Conservation (phyloP, 2,888 invertebrate genomes). For the Acanthoscelides obtectus region DNA sequence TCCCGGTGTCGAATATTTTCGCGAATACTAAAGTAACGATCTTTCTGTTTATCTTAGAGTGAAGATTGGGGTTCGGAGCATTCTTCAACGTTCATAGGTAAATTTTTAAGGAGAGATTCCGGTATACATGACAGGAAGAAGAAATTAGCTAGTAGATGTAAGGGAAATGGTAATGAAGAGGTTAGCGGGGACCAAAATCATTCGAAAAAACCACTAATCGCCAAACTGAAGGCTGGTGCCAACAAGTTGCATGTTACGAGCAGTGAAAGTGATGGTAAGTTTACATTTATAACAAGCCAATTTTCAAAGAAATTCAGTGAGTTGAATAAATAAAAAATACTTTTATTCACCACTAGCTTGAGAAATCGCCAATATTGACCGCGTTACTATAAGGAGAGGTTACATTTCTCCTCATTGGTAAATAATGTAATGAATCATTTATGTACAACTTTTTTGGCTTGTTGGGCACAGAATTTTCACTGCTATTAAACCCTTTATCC, state of each 20-base stretch:
- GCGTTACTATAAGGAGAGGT: too few species aligned
- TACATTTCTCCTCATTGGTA: too few species aligned
- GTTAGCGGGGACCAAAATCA: slow-evolving; percentile 19
- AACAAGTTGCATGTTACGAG: slow-evolving; percentile 48
- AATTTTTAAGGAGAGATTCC: slow-evolving; percentile 60
- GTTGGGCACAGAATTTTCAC: too few species aligned
- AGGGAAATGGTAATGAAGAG: slow-evolving; percentile 30
- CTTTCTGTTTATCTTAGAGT: slow-evolving; percentile 48
- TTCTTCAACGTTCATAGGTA: slow-evolving; percentile 63
- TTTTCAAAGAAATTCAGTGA: too few species aligned
- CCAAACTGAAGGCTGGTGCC: slow-evolving; percentile 66
- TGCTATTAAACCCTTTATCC: too few species aligned
- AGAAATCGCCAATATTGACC: too few species aligned
- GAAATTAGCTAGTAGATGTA: slow-evolving; percentile 33
- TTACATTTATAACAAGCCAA: too few species aligned
- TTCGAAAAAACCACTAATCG: slow-evolving; percentile 58
- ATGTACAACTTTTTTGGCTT: too few species aligned
- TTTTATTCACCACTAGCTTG: too few species aligned
- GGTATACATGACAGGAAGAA: slow-evolving; percentile 47
- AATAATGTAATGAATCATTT: too few species aligned
- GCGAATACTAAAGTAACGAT: too few species aligned
- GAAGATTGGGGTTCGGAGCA: slow-evolving; percentile 71
- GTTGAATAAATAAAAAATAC: too few species aligned
- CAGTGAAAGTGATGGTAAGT: slow-evolving; percentile 65
- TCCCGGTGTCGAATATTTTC: background rate